Evolutionary conservation across 2,797 vertebrate species (phyloP).

Genomic region (Sebastes cheni): DNA sequence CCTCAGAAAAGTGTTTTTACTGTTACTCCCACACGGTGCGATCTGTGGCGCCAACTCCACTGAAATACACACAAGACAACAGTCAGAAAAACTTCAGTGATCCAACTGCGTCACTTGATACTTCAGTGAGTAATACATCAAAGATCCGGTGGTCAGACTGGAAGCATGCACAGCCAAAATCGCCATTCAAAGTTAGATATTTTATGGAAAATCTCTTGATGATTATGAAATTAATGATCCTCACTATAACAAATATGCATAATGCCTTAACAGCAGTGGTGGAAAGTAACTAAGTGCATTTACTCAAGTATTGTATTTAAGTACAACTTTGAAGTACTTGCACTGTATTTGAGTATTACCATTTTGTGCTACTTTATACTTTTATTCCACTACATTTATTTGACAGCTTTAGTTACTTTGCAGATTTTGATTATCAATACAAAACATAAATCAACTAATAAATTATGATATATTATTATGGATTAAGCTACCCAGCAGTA

Average conservation of each 20-base stretch:
- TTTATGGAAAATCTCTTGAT: neutral
- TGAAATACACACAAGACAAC: slow-evolving; percentile 46
- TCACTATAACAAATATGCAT: slow-evolving; percentile 6
- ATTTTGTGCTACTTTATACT: neutral
- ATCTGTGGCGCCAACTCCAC: slow-evolving; percentile 20
- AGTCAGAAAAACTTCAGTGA: slow-evolving; percentile 42
- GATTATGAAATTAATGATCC: neutral
- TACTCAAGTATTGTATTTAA: neutral
- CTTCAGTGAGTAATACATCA: neutral
- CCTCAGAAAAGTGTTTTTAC: slow-evolving; percentile 62
- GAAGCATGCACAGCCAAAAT: neutral
- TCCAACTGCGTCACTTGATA: slow-evolving; percentile 28
- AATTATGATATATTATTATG: neutral
- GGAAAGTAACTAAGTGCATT: neutral
- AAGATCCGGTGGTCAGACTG: neutral
- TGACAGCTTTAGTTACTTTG: no score
- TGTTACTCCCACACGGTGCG: slow-evolving; percentile 29
- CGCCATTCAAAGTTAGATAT: neutral
- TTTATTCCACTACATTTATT: no score
- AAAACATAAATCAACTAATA: neutral
- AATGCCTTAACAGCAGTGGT: neutral
- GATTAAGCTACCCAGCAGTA: neutral
- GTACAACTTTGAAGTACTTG: no score
- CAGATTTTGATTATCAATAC: neutral
- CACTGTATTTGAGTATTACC: no score